Evolutionary conservation across 2,888 invertebrate genomes (phyloP), one percentile per base, ranked within the genome.

Genomic region (Dione vanillae): DNA sequence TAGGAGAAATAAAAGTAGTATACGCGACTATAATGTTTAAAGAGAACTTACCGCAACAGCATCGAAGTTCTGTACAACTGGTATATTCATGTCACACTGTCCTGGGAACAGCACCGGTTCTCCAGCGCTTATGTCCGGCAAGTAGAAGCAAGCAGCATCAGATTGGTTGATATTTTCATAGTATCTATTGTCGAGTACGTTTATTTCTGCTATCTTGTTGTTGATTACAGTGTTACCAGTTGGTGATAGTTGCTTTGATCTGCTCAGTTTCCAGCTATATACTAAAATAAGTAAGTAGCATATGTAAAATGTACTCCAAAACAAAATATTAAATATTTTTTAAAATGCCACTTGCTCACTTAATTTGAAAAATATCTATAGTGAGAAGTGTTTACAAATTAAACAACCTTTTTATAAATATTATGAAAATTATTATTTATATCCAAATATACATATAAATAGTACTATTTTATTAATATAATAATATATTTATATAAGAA

Each of bases 241-340:
- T 1, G 73, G 2, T 0, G 86, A 76, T 2, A 89, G 73, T 9
- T 78, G 73, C 47, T 78, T 80, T 0, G 79, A 77, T 76, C 86
- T 83, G 69, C 89, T 90, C 0, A 92, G 78, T 56, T 90, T 90
- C 91, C 90, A 91, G 69, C 89, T 89, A 75, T 77, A 88, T 0
- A 90, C 90, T 89, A 75, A 20, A 79, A 81, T 16, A 27, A 27
- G 5, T 27, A 27, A 5, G 27, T 27, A 27, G 27, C 27, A 27
- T 27, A 27, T 27, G 27, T 27, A 27, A 27, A 27, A 27, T 3
- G 5, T 27, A 27, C 27, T 2, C 27, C 2, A 27, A 27, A 27
- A 27, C 5, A 27, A 27, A 27, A 27, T 27, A 27, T 5, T 27
- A 27, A 27, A 27, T 27, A 27, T 27, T 27, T 27, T 27, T 27